A percentile compares a stretch with the other conserved stretches of the same genome.
These are phyloP conservation scores for Odontamblyopus rebecca DNA, from an alignment of 2,797 vertebrate genomes.

Conservation along the genomic window DNA sequence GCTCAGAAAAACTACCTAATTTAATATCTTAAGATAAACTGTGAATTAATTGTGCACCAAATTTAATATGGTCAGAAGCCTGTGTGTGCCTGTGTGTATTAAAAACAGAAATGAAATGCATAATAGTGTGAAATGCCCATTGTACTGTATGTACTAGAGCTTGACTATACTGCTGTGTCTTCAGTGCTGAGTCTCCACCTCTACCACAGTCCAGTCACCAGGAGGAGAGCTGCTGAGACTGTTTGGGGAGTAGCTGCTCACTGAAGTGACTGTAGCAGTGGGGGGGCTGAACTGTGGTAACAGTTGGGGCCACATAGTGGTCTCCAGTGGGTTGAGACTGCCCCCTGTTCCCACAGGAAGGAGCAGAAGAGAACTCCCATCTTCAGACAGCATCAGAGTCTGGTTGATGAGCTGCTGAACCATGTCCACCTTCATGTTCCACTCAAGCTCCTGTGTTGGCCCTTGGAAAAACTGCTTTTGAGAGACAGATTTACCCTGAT, in stretches of 20 bases:
- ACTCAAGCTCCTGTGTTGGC: constrained; percentile 65
- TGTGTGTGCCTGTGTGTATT: background rate
- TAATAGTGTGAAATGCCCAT: background rate
- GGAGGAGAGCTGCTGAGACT: constrained; percentile 76
- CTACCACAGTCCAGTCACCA: constrained; percentile 90
- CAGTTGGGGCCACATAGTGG: constrained; percentile 85
- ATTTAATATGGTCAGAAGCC: background rate
- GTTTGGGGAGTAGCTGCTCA: constrained; percentile 88
- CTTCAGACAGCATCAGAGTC: constrained; percentile 80
- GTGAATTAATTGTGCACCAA: background rate
- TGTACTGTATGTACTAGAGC: background rate
- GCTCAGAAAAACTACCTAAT: too few species aligned
- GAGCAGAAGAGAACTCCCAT: constrained; percentile 69
- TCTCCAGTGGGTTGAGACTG: constrained; percentile 80
- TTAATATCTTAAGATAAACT: too few species aligned
- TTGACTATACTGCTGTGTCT: background rate
- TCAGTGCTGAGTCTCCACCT: constrained; percentile 90
- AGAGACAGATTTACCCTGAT: constrained; percentile 5
- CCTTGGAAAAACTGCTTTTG: constrained; percentile 47
- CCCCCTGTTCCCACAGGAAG: constrained; percentile 71
- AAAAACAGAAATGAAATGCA: too few species aligned
- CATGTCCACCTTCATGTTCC: constrained; percentile 79
- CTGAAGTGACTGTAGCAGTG: constrained; percentile 84
- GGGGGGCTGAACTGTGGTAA: constrained; percentile 82
- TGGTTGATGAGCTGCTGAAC: constrained; percentile 90